A percentile compares a stretch with the other conserved stretches of the same genome.
phyloP scores from a whole-genome alignment of 2,888 invertebrate species.

The Zygaena filipendulae region DNA sequence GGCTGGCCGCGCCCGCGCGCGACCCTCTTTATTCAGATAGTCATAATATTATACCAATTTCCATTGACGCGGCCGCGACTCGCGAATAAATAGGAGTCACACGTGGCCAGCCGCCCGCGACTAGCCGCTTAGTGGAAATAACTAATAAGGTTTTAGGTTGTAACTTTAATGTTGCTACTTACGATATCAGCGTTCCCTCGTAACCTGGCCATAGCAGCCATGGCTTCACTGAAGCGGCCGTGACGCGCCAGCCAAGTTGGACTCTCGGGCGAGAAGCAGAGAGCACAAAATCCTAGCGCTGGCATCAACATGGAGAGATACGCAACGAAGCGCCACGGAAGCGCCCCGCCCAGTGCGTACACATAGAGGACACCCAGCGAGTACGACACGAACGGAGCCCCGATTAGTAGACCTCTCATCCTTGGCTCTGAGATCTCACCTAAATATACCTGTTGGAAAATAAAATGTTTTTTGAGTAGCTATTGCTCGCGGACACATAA shows the following conservation, averaged over 20 bases:
- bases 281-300: conserved; percentile 65
- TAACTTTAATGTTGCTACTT: too few species aligned
- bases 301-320: conserved; percentile 72
- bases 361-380: conserved; percentile 79
- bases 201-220: conserved; percentile 69
- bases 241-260: conserved; percentile 78
- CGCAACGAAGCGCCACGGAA: conserved; percentile 78
- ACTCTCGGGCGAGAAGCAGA: conserved; percentile 77
- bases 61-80: too few species aligned
- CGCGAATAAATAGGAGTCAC: too few species aligned
- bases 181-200: conserved; percentile 70
- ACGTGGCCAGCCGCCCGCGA: too few species aligned
- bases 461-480: too few species aligned
- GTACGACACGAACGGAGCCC: conserved; percentile 80
- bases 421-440: conserved; percentile 81
- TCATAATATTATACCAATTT: too few species aligned
- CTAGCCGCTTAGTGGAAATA: too few species aligned
- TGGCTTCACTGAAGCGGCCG: conserved; percentile 63
- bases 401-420: conserved; percentile 74
- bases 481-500: too few species aligned
- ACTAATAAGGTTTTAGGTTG: too few species aligned
- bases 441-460: conserved; percentile 72
- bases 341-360: conserved; percentile 75
- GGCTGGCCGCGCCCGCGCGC: too few species aligned
- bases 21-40: too few species aligned